Evolutionary conservation across 2,797 vertebrate genomes (phyloP), one percentile per base, ranked within the genome.

Genomic region (Denticeps clupeoides): DNA sequence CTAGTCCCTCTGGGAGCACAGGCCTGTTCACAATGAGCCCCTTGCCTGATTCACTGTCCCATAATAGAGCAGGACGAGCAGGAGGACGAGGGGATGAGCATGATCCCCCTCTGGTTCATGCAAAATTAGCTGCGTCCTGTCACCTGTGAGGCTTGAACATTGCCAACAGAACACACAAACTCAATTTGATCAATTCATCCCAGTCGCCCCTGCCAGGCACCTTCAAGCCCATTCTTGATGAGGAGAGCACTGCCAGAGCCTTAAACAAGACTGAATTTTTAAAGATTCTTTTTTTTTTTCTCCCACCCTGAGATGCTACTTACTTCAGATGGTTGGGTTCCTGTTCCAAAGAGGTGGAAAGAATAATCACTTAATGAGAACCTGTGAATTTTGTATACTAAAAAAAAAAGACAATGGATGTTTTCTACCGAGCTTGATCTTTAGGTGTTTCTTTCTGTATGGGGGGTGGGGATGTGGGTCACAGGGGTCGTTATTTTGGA

Each of bases 341-440:
- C 33, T 45, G 23, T 53, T 53, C 70, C 19, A 60, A 53, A 72
- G 72, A 80, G 69, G 69, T 11, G 55, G 67, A 68, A 37, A 61
- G 70, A 58, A 58, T 69, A 72, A 66, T 75, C 53, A 58, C 63
- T 65, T 51, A 73, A 72, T 69, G 69, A 75, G 70, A 76, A 80
- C 74, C 72, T 84, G 80, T 82, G 83, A 81, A 81, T 82, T 83
- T 83, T 81, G 77, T 83, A 82, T 54, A 80, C 72, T 80, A 67
- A 59, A 65, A 60, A 55, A 68, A 65, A 50, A 60, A 63, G 64
- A 68, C 71, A 51, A 51, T 79, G 70, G 66, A 64, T 80, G 72
- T 82, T 84, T 82, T 83, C 59, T 81, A 82, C 70, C 70, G 60
- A 74, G 80, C 74, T 73, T 69, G 74, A 74, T 69, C 65, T 82